These are phyloP conservation scores for Mellivora capensis DNA, from an alignment of 2,113 vertebrate species.

Conservation along the genomic window DNA sequence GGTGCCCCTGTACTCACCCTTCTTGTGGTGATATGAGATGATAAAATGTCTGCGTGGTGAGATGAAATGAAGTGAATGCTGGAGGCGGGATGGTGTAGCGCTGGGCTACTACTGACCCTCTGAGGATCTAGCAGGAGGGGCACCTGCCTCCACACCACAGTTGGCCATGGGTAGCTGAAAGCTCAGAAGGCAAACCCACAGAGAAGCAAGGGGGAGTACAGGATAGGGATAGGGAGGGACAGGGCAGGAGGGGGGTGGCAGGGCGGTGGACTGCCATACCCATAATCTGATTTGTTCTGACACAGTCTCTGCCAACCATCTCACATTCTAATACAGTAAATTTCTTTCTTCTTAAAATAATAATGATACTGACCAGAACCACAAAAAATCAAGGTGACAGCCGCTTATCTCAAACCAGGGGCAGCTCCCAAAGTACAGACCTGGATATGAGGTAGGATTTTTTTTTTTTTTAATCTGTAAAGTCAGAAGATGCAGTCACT, in stretches of 20 bases:
- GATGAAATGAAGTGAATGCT: neutral
- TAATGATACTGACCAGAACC: neutral
- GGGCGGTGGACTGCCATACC: neutral
- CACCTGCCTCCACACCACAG: neutral
- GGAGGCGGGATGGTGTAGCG: accelerated
- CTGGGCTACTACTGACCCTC: neutral
- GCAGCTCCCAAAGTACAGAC: neutral
- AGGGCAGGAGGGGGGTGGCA: too few species aligned
- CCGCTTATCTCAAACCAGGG: neutral
- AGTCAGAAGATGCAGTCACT: neutral
- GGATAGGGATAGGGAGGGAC: too few species aligned
- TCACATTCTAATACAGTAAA: neutral
- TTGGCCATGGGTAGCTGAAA: neutral
- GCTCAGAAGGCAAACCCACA: neutral
- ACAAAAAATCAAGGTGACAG: neutral
- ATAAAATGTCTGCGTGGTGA: neutral
- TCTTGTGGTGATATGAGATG: neutral
- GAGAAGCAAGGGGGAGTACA: neutral
- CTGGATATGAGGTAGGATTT: neutral
- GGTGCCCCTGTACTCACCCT: neutral
- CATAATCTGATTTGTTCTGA: neutral
- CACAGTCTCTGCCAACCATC: neutral
- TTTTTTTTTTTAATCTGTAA: neutral
- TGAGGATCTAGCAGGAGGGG: neutral
- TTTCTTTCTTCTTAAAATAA: neutral